Evolutionary conservation across 1,140 invertebrate species (phyloP).

Genomic region (Euwallacea fornicatus): DNA sequence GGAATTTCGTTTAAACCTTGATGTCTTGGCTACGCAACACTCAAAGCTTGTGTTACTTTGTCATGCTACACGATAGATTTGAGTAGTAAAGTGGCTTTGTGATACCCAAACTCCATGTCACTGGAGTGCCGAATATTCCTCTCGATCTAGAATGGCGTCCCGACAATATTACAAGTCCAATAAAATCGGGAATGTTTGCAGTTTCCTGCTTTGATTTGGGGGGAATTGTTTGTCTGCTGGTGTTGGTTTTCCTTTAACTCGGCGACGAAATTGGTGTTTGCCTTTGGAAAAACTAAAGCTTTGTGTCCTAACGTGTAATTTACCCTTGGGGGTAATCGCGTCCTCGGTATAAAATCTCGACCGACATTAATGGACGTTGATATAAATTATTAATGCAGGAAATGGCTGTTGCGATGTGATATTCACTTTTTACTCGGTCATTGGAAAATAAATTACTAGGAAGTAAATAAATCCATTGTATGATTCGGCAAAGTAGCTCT

Average conservation of each 20-base stretch:
- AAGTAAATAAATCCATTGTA: not conserved
- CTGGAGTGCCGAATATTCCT: constrained; percentile 17
- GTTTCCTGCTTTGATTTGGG: not conserved
- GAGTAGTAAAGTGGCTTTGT: constrained; percentile 19
- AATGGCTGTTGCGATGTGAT: not conserved
- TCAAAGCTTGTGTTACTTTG: constrained; percentile 20
- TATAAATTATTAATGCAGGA: not conserved
- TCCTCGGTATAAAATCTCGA: too few relatives aligned
- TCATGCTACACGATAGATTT: constrained; percentile 13
- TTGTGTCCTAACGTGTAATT: too few relatives aligned
- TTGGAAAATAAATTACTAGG: not conserved
- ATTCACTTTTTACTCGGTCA: not conserved
- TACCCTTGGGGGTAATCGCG: too few relatives aligned
- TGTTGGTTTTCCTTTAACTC: not conserved
- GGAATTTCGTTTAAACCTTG: not conserved
- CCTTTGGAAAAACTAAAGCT: not conserved
- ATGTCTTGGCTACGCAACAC: constrained; percentile 24
- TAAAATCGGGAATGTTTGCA: constrained; percentile 4
- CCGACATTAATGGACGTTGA: too few relatives aligned
- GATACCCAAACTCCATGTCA: constrained; percentile 17
- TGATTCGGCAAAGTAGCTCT: not conserved
- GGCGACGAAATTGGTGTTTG: not conserved
- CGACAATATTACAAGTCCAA: constrained; percentile 3
- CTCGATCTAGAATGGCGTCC: constrained; percentile 9
- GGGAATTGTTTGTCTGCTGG: not conserved